Conservation (phyloP, 2,888 invertebrate genomes). For the Sesia bembeciformis region DNA sequence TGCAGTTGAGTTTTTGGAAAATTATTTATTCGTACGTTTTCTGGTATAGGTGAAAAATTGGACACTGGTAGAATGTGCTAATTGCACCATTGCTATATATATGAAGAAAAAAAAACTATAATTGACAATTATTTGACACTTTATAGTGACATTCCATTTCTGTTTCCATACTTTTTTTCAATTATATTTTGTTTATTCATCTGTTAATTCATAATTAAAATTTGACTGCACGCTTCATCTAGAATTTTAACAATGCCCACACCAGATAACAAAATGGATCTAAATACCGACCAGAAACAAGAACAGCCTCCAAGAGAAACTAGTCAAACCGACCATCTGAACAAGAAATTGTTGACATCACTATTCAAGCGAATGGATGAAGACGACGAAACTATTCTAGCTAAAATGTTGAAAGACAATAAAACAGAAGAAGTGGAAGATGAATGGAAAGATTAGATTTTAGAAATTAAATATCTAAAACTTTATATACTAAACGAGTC, state of each 20-base stretch:
- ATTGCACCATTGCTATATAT: too few relatives aligned
- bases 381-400: slow-evolving; percentile 36
- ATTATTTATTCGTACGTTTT: too few relatives aligned
- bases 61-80: too few relatives aligned
- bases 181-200: too few relatives aligned
- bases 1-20: too few relatives aligned
- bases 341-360: slow-evolving; percentile 78
- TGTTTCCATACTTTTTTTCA: not conserved
- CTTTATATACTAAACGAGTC: not conserved
- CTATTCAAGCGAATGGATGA: slow-evolving; percentile 76
- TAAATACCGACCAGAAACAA: slow-evolving; percentile 27
- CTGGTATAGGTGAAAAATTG: too few relatives aligned
- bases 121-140: not conserved
- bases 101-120: too few relatives aligned
- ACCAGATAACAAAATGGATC: slow-evolving; percentile 34
- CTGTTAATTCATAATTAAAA: too few relatives aligned
- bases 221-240: too few relatives aligned
- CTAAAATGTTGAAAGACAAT: slow-evolving; percentile 49
- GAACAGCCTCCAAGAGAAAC: slow-evolving; percentile 58
- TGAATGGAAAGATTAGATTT: slow-evolving; percentile 44
- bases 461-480: not conserved
- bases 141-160: slow-evolving; percentile 6
- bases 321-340: slow-evolving; percentile 78
- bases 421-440: slow-evolving; percentile 37
- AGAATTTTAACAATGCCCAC: slow-evolving; percentile 38